Base-by-base conservation (phyloP, 1,140 invertebrate species). In the Lepidurus apus region DNA sequence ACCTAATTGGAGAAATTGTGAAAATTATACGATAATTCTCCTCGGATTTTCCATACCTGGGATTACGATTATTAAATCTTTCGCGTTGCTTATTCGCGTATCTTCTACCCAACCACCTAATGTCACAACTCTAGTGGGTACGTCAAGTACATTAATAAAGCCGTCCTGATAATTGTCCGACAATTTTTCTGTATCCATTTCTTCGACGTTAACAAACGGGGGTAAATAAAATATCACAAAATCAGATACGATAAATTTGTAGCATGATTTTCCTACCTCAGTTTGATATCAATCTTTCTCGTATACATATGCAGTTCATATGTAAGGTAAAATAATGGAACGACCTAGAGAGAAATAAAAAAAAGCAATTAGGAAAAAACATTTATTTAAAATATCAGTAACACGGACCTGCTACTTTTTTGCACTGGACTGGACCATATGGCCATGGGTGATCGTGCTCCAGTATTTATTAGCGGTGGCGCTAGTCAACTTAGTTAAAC, bases 91-190 rank as follows among this genome's bases (percentile, higher is more conserved):
- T n/a, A 88, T 80, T 17, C 78, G 79, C 24, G 86, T 85, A 81
- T 91, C 89, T 80, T 90, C 88, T n/a, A 91, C 86, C 88, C 90
- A 90, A 79, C 87, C 86, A 74, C 91, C 91, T 84, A 88, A 90
- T 5, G 90, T 89, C 3, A 90, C 84, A 1, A 93, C 85, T 80
- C 90, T 88, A 0, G 92, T 93, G 24, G 89, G 89, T 10, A 92
- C 87, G 13, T 84, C 83, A 83, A 90, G 90, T 1, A 91, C 86
- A 45, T 85, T 86, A 34, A 91, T 83, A 84, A 87, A 89, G 43
- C 87, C 88, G 80, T 87, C 84, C 3, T 3, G 53, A 17, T 65
- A 65, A 65, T 17, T 65, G 17, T 65, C 13, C 53, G 21, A 21
- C 8, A 34, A 34, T 3, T 34, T 0, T 65, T 13, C 8, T 9